Base-by-base conservation (phyloP, 2,888 invertebrate genomes). In the Boloria euphrosyne region DNA sequence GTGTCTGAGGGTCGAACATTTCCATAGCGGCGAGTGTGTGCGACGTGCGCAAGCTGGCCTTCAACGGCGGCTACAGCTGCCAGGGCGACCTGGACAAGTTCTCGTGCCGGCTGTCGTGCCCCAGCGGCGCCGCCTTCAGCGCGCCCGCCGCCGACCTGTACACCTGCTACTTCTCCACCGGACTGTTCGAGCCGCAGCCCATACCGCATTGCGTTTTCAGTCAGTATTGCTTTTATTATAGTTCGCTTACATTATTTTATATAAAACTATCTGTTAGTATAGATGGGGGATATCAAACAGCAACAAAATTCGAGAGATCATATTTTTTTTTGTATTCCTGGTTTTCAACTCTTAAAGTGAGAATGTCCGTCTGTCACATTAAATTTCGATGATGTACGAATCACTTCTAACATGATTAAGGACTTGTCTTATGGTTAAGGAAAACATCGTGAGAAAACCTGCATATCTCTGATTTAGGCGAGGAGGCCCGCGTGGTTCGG, bases 1-100 rank as follows among this genome's bases (percentile, higher is more conserved):
- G n/a, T n/a, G n/a, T n/a, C n/a, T n/a, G n/a, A n/a, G n/a, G n/a
- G n/a, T n/a, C n/a, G n/a, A n/a, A 51, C 1, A 18, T 51, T 18
- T 51, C 10, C 17, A 7, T 75, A 96, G 96, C 93, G 58, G 86
- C 91, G 13, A 93, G 92, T 57, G 93, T 85, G 0, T 95, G 96
- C 73, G 93, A 93, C 71, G 84, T 93, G 1, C 92, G 93, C 22
- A 95, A 95, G 70, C 80, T 96, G 4, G 92, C 93, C 0, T 96
- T 97, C 82, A 96, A 96, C 84, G 97, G 97, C 14, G 95, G 94
- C 17, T 96, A 95, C 85, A 94, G 94, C 47, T 97, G 97, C 79
- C 91, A 91, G 0, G 95, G 95, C 2, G 93, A 94, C 73, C 88
- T 84, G 6, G 93, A 94, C 47, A 82, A 87, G 43, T 93, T 95